Percentiles rank a stretch among this genome's conserved stretches.
Evolutionary conservation across 2,113 vertebrate genomes (phyloP).

Genomic region (Psilopogon haemacephalus): DNA sequence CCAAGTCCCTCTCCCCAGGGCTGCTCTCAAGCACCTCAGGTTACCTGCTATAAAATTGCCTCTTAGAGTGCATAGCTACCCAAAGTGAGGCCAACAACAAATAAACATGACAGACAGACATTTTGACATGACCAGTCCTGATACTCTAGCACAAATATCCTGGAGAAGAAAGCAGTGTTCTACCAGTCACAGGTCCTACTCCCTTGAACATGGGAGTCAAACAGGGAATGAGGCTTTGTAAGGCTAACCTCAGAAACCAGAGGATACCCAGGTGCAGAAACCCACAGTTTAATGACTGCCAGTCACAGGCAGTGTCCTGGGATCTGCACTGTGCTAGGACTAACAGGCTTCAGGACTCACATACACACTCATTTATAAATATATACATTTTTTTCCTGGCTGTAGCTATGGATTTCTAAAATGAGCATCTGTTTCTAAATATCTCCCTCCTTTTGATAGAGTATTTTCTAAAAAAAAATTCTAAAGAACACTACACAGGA

Average conservation of each 20-base stretch:
- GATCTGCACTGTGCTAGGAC: background rate
- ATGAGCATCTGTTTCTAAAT: background rate
- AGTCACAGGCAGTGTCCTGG: background rate
- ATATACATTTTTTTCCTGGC: background rate
- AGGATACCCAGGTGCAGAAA: background rate
- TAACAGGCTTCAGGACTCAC: background rate
- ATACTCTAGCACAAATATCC: background rate
- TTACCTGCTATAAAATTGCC: background rate
- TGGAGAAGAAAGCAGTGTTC: background rate
- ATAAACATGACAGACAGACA: background rate
- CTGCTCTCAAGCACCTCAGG: background rate
- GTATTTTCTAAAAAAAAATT: background rate
- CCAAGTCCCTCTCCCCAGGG: too few species aligned
- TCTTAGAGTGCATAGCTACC: background rate
- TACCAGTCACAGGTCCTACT: background rate
- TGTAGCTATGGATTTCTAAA: background rate
- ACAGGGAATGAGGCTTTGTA: background rate
- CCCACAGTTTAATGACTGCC: background rate
- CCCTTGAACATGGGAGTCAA: background rate
- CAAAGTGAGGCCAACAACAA: background rate
- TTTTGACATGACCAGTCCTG: background rate
- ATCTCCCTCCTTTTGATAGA: background rate
- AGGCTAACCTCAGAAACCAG: constrained; percentile 6
- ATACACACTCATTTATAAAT: background rate
- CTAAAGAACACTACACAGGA: background rate